Evolutionary conservation across 2,113 vertebrate genomes (phyloP).

Genomic region (Embiotoca jacksoni): DNA sequence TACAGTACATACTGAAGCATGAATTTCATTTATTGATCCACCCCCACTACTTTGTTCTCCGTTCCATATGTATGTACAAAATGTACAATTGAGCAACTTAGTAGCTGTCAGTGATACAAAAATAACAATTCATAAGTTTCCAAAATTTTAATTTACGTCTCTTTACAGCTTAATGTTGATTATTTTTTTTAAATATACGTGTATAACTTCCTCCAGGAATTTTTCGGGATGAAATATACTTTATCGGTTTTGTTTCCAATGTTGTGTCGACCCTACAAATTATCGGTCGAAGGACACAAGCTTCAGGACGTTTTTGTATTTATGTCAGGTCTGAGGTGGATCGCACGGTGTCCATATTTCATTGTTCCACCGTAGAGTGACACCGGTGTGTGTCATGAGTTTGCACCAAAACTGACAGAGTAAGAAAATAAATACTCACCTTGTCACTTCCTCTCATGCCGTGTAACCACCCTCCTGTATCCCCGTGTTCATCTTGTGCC

Average conservation of each 20-base stretch:
- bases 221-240: neutral
- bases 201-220: neutral
- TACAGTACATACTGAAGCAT: too few relatives aligned
- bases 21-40: too few relatives aligned
- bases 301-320: neutral
- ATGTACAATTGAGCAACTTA: neutral
- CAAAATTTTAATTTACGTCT: neutral
- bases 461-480: conserved; percentile 7
- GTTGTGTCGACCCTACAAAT: neutral
- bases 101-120: neutral
- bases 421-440: conserved; percentile 7
- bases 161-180: neutral
- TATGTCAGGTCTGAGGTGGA: neutral
- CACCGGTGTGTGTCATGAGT: neutral
- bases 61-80: neutral
- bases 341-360: neutral
- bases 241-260: neutral
- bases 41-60: too few relatives aligned
- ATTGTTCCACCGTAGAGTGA: neutral
- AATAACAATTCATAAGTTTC: neutral
- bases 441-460: conserved; percentile 22
- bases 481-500: conserved; percentile 23
- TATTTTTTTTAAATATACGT: neutral
- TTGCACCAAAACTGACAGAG: neutral
- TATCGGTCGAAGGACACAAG: neutral